These are phyloP conservation scores for Panurus biarmicus DNA, from an alignment of 2,113 vertebrate genomes.

Conservation along the genomic window DNA sequence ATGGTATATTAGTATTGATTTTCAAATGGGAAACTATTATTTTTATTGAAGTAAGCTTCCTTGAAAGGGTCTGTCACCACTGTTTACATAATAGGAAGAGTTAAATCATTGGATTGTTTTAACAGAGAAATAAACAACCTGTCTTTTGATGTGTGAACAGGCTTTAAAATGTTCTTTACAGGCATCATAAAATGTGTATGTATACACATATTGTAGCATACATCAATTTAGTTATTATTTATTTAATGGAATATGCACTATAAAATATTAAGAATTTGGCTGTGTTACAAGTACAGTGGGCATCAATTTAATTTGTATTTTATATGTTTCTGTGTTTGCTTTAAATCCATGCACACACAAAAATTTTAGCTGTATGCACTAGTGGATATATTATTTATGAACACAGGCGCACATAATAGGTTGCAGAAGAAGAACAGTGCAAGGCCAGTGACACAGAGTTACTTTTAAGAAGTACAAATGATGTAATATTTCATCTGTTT, in stretches of 20 bases:
- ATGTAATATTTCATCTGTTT: not conserved
- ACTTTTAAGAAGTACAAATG: not conserved
- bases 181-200: not conserved
- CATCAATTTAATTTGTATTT: not conserved
- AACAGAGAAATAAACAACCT: slow-evolving; percentile 52
- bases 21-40: not conserved
- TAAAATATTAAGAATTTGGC: slow-evolving; percentile 15
- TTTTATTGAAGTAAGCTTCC: slow-evolving; percentile 24
- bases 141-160: slow-evolving; percentile 32
- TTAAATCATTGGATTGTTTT: slow-evolving; percentile 36
- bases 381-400: not conserved
- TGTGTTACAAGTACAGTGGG: not conserved
- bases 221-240: slow-evolving; percentile 1
- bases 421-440: not conserved
- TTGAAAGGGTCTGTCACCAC: slow-evolving; percentile 4
- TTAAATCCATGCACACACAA: not conserved
- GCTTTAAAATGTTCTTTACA: slow-evolving; percentile 44
- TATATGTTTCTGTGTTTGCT: not conserved
- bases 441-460: not conserved
- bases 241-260: not conserved
- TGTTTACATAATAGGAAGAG: slow-evolving; percentile 43
- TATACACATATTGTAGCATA: not conserved
- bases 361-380: not conserved
- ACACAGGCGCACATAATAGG: not conserved
- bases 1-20: slow-evolving; percentile 31